Conservation (phyloP, 2,888 invertebrate species). For the Acheta domesticus region DNA sequence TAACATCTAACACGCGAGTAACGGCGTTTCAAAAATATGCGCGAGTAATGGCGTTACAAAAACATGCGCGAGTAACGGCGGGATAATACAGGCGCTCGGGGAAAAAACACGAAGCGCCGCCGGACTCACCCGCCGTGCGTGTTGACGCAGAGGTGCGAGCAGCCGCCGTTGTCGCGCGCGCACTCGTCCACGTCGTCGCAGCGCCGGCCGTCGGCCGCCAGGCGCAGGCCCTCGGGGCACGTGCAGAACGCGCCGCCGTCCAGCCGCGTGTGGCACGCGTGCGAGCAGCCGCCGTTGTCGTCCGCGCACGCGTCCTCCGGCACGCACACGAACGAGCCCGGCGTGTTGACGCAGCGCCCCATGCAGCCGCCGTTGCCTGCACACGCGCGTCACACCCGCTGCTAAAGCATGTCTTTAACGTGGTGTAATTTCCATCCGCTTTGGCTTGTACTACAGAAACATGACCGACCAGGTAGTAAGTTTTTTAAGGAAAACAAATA, state of each 20-base stretch:
- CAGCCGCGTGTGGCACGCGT: slow-evolving; percentile 52
- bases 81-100: background rate
- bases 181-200: slow-evolving; percentile 41
- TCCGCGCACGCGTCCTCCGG: slow-evolving; percentile 38
- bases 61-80: too few species aligned
- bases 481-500: too few species aligned
- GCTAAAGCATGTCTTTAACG: too few species aligned
- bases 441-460: too few species aligned
- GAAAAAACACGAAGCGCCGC: background rate
- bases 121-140: slow-evolving; percentile 47
- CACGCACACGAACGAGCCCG: slow-evolving; percentile 42
- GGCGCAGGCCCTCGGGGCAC: slow-evolving; percentile 47
- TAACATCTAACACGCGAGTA: too few species aligned
- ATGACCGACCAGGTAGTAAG: too few species aligned
- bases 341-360: slow-evolving; percentile 44
- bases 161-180: slow-evolving; percentile 49
- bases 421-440: too few species aligned
- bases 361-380: slow-evolving; percentile 40
- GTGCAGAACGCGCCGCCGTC: slow-evolving; percentile 47
- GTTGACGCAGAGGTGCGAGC: slow-evolving; percentile 56
- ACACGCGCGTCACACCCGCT: background rate
- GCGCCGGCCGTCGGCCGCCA: slow-evolving; percentile 42
- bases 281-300: slow-evolving; percentile 56
- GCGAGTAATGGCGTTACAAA: too few species aligned
- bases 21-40: too few species aligned